Base-by-base conservation (phyloP, 2,888 invertebrate genomes). In the Hoplodrina ambigua region DNA sequence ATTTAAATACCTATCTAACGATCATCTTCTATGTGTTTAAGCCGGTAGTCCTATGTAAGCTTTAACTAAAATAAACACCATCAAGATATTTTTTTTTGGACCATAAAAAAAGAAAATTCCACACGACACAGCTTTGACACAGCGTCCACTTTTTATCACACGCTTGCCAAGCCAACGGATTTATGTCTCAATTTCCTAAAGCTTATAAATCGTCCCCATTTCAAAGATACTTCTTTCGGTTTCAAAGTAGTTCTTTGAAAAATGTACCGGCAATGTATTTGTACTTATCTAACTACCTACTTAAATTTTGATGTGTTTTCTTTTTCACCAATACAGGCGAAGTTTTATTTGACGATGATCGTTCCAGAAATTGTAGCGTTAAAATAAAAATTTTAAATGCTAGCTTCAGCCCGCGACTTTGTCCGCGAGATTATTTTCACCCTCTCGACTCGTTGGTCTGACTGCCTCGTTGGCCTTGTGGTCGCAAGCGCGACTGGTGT, bases 141-240 rank as follows among this genome's bases (percentile, higher is more conserved):
- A 53, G 63, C 65, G 81, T 82, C 83, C 77, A 78, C 59, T 78
- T 81, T 82, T 85, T 85, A 82, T 83, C 81, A 81, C 80, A 70
- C 76, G 72, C 79, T 78, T 65, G 75, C 72, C 70, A 69, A 56
- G 65, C 76, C 65, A 70, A 69, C 72, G 80, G 78, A 87, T 87
- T 87, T 87, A 87, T 85, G 82, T 75, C 80, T 82, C 87, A 87
- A 87, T 87, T 86, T 86, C 85, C 85, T 82, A 75, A 84, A 83
- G 85, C 84, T 77, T 84, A 86, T 85, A 86, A 84, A 85, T 85
- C 74, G 80, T 76, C 67, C 79, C 77, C 76, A 80, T 84, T 81
- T 80, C 78, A 73, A 83, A 76, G 82, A 75, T 74, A 84, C 67
- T 69, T 60, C 68, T 69, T 65, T 69, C 60, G 68, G 50, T 72